Conservation (phyloP, 2,888 invertebrate genomes). For the Acrobasis suavella region DNA sequence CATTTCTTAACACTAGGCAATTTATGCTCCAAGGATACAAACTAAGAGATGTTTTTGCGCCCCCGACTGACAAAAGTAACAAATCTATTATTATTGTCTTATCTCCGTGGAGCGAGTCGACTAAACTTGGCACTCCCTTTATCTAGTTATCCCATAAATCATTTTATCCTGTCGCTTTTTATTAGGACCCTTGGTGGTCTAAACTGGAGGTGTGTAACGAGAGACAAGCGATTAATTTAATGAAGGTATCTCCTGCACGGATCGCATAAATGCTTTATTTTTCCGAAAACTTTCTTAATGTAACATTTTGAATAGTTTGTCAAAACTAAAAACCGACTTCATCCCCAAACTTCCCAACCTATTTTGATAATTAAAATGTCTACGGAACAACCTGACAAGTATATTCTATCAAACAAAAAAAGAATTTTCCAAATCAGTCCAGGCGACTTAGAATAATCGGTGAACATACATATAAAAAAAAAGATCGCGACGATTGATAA, state of each 20-base stretch:
- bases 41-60: constrained; percentile 31
- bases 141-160: constrained; percentile 74
- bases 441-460: too few relatives aligned
- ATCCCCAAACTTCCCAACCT: too few relatives aligned
- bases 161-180: constrained; percentile 74
- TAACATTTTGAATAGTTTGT: too few relatives aligned
- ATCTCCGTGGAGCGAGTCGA: constrained; percentile 50
- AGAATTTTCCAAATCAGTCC: too few relatives aligned
- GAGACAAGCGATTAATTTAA: constrained; percentile 4
- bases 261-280: too few relatives aligned
- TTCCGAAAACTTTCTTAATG: too few relatives aligned
- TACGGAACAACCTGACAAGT: too few relatives aligned
- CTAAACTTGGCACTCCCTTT: constrained; percentile 66
- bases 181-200: constrained; percentile 57
- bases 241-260: neutral
- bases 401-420: too few relatives aligned
- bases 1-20: neutral
- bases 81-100: constrained; percentile 70
- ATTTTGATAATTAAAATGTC: too few relatives aligned
- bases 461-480: too few relatives aligned
- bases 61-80: constrained; percentile 52
- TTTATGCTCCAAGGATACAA: neutral
- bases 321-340: too few relatives aligned
- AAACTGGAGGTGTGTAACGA: constrained; percentile 39
- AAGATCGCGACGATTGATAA: too few relatives aligned